phyloP scores from a whole-genome alignment of 2,888 invertebrate species.

The Andrena flavipes region DNA sequence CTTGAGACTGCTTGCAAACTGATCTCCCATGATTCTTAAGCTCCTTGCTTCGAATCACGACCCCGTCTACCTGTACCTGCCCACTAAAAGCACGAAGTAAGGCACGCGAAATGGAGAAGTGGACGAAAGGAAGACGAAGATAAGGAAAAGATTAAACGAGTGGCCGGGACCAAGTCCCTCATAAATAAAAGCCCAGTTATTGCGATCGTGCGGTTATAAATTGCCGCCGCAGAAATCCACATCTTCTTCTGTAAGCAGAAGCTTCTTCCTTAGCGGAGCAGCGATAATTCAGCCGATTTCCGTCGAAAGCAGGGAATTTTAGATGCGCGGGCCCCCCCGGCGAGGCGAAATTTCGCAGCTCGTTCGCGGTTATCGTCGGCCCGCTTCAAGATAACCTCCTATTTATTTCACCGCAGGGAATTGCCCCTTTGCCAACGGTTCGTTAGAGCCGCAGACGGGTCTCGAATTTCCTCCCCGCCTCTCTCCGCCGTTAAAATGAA shows the following conservation, averaged over 20 bases:
- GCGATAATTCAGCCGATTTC: conserved; percentile 21
- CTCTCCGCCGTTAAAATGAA: conserved; percentile 34
- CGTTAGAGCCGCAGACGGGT: conserved; percentile 28
- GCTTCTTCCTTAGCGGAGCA: too few relatives aligned
- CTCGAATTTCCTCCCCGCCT: conserved; percentile 30
- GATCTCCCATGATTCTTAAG: too few relatives aligned
- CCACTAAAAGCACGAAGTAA: background rate
- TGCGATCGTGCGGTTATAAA: background rate
- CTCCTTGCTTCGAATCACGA: too few relatives aligned
- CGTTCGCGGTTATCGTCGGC: conserved; percentile 43
- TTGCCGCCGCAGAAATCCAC: background rate
- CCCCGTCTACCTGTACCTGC: too few relatives aligned
- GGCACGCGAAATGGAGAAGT: background rate
- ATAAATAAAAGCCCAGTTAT: background rate
- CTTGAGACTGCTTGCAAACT: too few relatives aligned
- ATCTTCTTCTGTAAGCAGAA: background rate
- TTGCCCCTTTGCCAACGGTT: conserved; percentile 19
- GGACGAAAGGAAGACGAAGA: background rate
- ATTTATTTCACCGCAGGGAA: conserved; percentile 45
- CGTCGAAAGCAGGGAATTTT: background rate
- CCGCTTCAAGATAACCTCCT: conserved; percentile 26
- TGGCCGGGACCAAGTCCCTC: background rate
- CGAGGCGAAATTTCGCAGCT: conserved; percentile 44
- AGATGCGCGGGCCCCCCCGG: background rate
- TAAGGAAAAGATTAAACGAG: background rate